These are phyloP conservation scores for Phragmatobia fuliginosa DNA, from an alignment of 2,888 invertebrate genomes.

Conservation along the genomic window DNA sequence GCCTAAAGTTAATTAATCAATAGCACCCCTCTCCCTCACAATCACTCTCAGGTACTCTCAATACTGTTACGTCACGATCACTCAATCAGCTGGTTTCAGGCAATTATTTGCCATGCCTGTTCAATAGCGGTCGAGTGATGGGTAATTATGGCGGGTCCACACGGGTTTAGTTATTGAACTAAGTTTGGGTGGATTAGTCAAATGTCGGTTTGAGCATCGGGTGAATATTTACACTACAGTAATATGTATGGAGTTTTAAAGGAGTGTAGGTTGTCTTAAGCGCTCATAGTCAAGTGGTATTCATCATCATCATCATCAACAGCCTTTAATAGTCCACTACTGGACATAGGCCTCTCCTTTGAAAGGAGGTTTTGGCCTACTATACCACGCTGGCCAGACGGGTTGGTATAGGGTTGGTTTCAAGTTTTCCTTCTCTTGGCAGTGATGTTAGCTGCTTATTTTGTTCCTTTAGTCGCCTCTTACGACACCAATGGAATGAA, in stretches of 20 bases:
- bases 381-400: too few relatives aligned
- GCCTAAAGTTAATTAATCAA: conserved; percentile 11
- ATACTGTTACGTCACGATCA: conserved; percentile 5
- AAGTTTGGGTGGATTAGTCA: neutral
- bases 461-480: too few relatives aligned
- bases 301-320: too few relatives aligned
- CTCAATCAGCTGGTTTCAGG: conserved; percentile 17
- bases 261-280: neutral
- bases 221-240: neutral
- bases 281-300: too few relatives aligned
- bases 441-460: too few relatives aligned
- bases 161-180: conserved; percentile 5
- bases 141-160: conserved; percentile 9
- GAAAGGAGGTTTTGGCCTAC: too few relatives aligned
- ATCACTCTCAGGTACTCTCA: neutral
- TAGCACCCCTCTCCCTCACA: neutral
- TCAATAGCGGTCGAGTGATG: neutral
- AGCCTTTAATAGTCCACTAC: too few relatives aligned
- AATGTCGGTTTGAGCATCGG: neutral
- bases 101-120: conserved; percentile 11
- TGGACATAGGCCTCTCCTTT: too few relatives aligned
- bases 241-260: neutral
- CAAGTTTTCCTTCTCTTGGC: too few relatives aligned
- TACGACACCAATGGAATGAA: too few relatives aligned
- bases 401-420: too few relatives aligned